Base-by-base conservation (phyloP, 2,888 invertebrate genomes). In the Drosophila dives region DNA sequence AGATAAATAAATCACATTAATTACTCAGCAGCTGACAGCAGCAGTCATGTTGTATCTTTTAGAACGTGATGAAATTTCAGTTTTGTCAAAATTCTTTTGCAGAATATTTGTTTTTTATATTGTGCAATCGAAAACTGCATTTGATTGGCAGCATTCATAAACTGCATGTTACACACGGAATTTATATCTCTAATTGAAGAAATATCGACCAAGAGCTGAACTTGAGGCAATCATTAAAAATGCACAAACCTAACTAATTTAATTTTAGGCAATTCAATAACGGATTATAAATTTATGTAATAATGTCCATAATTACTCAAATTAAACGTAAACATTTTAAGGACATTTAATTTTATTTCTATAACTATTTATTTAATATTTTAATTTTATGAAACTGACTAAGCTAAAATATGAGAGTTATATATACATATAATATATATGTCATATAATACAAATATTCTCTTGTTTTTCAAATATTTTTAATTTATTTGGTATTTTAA, bases 1-100 rank as follows among this genome's bases (percentile, higher is more conserved):
- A n/a, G 51, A 49, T 55, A 76, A 58, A 75, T 72, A 71, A 76
- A 75, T 76, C 75, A 67, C 72, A 51, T 72, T 76, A 76, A 76
- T 76, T 76, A 67, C 67, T 61, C 53, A 72, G 67, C 76, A 72
- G 62, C 67, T 61, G 75, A 62, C 62, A 63, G 55, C 38, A 33
- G 50, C 50, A 63, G 48, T 62, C 58, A 40, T 62, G 50, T 75
- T 75, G 61, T 55, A 59, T 54, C 50, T 51, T 55, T 59, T 38
- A 20, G 42, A 75, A 63, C 59, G 59, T 72, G 72, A 36, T 53
- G 66, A 66, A 61, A 45, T 72, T 75, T 58, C 32, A 61, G 45
- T 53, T 58, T 55, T 64, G 5, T 20, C 20, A 51, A 60, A 50
- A 49, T 64, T 64, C 33, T 45, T 38, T 45, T 20, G 45, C 51